Evolutionary conservation across 2,797 vertebrate species (phyloP).

Genomic region (Dendrocincla fuliginosa): DNA sequence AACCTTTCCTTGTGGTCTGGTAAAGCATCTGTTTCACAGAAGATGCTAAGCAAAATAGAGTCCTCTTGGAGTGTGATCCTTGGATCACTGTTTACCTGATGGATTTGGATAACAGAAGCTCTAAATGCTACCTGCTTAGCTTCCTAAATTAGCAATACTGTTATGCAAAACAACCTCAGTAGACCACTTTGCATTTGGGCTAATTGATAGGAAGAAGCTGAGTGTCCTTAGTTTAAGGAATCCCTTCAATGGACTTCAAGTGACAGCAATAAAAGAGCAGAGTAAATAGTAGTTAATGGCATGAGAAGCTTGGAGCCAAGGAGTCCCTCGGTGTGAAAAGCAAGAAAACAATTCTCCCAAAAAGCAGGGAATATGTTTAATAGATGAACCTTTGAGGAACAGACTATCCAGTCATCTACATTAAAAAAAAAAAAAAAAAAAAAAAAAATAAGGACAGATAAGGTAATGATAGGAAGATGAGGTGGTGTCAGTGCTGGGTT

Average conservation of each 20-base stretch:
- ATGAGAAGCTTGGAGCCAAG: neutral
- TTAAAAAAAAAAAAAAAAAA: neutral
- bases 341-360: neutral
- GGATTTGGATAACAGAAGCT: neutral
- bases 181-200: neutral
- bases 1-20: neutral
- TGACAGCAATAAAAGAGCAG: neutral
- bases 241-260: neutral
- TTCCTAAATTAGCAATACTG: neutral
- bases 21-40: neutral
- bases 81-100: neutral
- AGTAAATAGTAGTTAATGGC: neutral
- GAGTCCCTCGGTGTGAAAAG: neutral
- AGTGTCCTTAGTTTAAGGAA: neutral
- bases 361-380: neutral
- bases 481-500: neutral
- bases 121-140: neutral
- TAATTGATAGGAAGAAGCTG: neutral
- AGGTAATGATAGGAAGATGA: neutral
- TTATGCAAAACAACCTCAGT: neutral
- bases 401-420: neutral
- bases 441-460: neutral
- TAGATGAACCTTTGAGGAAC: neutral
- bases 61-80: neutral
- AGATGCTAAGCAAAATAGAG: neutral